A percentile compares a stretch with the other conserved stretches of the same genome.
phyloP scores from a whole-genome alignment of 2,113 vertebrate genomes.

The Microtus pennsylvanicus region DNA sequence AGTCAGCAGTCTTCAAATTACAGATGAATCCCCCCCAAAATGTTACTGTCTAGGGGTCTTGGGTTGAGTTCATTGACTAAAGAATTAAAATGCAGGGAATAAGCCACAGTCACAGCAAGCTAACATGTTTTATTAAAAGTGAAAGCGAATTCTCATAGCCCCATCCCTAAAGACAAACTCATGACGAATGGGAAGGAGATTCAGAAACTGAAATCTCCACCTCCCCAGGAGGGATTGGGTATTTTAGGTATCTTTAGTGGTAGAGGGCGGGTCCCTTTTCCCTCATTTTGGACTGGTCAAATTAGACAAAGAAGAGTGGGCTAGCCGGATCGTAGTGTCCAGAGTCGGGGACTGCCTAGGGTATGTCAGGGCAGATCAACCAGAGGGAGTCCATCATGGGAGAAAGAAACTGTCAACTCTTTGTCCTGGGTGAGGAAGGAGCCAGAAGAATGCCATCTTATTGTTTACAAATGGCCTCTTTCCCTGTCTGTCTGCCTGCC shows the following conservation, averaged over 20 bases:
- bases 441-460: not conserved
- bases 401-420: not conserved
- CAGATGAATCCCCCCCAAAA: not conserved
- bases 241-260: not conserved
- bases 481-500: not conserved
- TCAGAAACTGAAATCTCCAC: not conserved
- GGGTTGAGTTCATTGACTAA: not conserved
- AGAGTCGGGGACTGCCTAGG: not conserved
- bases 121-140: not conserved
- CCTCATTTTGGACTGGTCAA: not conserved
- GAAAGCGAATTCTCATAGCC: not conserved
- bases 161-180: not conserved
- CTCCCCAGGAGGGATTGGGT: not conserved
- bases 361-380: not conserved
- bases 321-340: not conserved
- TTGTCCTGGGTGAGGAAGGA: not conserved
- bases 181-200: not conserved
- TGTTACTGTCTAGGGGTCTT: not conserved
- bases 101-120: not conserved
- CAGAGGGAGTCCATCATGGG: not conserved
- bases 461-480: not conserved
- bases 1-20: not conserved
- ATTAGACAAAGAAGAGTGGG: not conserved
- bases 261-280: accelerated
- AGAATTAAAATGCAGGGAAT: not conserved